phyloP scores from a whole-genome alignment of 1,140 invertebrate genomes.

The Bursaphelenchus mucronatus region DNA sequence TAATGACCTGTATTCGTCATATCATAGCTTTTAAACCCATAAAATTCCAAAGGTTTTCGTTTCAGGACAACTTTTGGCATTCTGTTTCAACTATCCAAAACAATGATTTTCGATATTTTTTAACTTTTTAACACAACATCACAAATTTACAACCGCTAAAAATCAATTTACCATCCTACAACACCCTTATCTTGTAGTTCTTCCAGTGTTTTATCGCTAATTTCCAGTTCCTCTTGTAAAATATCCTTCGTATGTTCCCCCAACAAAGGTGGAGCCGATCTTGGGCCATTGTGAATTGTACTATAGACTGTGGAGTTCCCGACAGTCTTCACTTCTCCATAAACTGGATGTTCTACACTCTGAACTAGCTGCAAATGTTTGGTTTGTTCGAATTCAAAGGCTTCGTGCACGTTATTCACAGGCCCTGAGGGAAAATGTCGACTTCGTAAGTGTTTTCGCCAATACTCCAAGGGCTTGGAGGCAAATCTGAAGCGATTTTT shows the following conservation, averaged over 20 bases:
- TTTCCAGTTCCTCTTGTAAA: slow-evolving; percentile 69
- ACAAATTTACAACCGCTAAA: slow-evolving; percentile 9
- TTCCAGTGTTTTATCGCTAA: slow-evolving; percentile 66
- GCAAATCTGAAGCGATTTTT: slow-evolving; percentile 63
- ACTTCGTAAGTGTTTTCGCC: slow-evolving; percentile 72
- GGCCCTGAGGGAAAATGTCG: slow-evolving; percentile 80
- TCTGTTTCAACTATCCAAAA: too few relatives aligned
- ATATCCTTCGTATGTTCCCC: slow-evolving; percentile 81
- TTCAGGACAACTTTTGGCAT: too few relatives aligned
- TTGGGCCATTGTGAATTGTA: slow-evolving; percentile 67
- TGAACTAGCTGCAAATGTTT: slow-evolving; percentile 73
- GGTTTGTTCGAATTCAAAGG: slow-evolving; percentile 68
- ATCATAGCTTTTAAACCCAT: too few relatives aligned
- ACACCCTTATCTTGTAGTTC: slow-evolving; percentile 65
- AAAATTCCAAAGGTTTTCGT: too few relatives aligned
- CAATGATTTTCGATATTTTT: too few relatives aligned
- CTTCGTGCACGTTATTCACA: slow-evolving; percentile 77
- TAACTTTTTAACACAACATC: background rate
- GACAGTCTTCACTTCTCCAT: slow-evolving; percentile 73
- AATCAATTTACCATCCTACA: slow-evolving; percentile 62
- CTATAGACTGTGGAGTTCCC: slow-evolving; percentile 42
- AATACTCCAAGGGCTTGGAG: slow-evolving; percentile 72
- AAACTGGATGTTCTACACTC: slow-evolving; percentile 70
- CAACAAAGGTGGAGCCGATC: slow-evolving; percentile 74
- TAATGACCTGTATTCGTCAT: too few relatives aligned